These are phyloP conservation scores for Anguilla rostrata DNA, from an alignment of 2,113 vertebrate genomes.

Conservation along the genomic window DNA sequence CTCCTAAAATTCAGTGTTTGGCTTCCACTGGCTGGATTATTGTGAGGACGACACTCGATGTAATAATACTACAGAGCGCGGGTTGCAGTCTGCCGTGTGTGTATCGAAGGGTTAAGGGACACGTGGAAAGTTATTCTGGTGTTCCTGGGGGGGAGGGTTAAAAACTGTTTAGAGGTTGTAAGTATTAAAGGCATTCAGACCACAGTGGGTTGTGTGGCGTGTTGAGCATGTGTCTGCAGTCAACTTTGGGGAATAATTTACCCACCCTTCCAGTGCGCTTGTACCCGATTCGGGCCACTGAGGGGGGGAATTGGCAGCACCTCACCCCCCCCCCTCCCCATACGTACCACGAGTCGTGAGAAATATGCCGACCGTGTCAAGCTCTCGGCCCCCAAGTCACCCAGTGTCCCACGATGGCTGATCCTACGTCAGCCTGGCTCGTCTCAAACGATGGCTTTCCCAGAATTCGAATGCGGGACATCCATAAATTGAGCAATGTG, in stretches of 20 bases:
- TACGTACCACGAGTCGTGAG: conserved; percentile 13
- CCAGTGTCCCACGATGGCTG: background rate
- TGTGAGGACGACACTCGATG: conserved; percentile 38
- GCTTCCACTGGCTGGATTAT: no score
- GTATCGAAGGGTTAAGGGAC: conserved; percentile 73
- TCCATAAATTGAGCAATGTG: background rate
- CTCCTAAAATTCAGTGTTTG: no score
- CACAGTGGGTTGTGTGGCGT: background rate
- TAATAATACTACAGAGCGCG: conserved; percentile 43
- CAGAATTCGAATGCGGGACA: background rate
- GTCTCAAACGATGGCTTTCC: background rate
- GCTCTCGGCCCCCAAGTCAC: background rate
- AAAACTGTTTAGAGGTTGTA: conserved; percentile 10
- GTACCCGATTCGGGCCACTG: conserved; percentile 10
- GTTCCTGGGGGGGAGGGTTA: conserved; percentile 13
- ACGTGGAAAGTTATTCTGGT: conserved; percentile 22
- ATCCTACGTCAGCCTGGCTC: background rate
- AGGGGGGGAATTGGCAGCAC: background rate
- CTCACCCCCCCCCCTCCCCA: background rate
- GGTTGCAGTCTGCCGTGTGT: conserved; percentile 63
- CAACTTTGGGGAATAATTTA: conserved; percentile 32
- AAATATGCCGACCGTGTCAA: background rate
- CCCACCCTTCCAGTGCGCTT: conserved; percentile 19
- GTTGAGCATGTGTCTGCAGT: conserved; percentile 22
- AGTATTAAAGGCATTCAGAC: conserved; percentile 11